Base-by-base conservation (phyloP, 2,888 invertebrate species). In the Alloplasta piceator region DNA sequence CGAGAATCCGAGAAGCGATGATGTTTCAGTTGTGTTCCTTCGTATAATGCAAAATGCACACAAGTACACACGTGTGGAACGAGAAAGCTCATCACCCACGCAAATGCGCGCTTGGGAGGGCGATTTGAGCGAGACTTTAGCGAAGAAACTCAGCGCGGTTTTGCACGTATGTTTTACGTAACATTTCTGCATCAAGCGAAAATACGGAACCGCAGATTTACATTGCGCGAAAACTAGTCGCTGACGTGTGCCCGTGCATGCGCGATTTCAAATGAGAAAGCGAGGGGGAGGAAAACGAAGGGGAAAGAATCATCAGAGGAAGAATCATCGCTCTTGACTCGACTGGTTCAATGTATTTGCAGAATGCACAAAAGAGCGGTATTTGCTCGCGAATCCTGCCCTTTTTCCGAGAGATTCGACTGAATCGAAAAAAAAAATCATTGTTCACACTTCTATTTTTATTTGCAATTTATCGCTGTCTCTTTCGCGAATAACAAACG, bases 231-330 rank as follows among this genome's bases (percentile, higher is more conserved):
- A n/a, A 74, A 36, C 55, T 58, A 61, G 16, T 58, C 9, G 43
- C 71, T 82, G 82, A 77, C 84, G 86, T 87, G 83, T 78, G 78
- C 67, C 83, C 74, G 81, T 68, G 82, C 72, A 12, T 56, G 12
- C 14, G 36, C 5, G 58, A n/a, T 7, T 61, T 36, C 39, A 48
- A 64, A 64, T 6, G 36, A 6, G 46, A 46, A n/a, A 36, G 7
- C 46, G n/a, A 4, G 64, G 12, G 46, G 56, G 50, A 16, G 36
- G 43, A 43, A 38, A 10, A 64, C 56, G 1, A 48, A 12, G 12
- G 48, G n/a, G 48, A 48, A 5, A 48, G 9, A 48, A 48, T 48
- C 12, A 12, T n/a, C 48, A 48, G 48, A 10, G 48, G 12, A 48
- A 48, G 55, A 66, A 64, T 73, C 63, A 52, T 38, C 72, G 52